Evolutionary conservation across 2,888 invertebrate genomes (phyloP).

Genomic region (Branchipolynoe longqiensis): DNA sequence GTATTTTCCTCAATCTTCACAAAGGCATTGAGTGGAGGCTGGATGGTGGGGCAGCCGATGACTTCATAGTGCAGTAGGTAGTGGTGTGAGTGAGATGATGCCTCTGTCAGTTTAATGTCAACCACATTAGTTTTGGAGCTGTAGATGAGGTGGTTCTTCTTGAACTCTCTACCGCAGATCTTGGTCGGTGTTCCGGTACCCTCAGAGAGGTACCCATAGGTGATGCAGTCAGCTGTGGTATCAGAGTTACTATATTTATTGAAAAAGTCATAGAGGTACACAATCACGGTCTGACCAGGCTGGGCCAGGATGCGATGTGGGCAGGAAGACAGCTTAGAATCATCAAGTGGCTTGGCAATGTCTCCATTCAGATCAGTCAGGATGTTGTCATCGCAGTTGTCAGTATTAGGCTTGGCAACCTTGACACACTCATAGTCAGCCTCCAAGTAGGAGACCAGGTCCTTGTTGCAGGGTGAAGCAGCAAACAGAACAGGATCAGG

Average conservation of each 20-base stretch:
- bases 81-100: conserved; percentile 2
- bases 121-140: conserved; percentile 23
- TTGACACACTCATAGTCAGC: conserved; percentile 62
- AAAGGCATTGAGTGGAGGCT: conserved; percentile 14
- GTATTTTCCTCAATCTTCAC: neutral
- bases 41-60: conserved; percentile 41
- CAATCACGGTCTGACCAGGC: conserved; percentile 49
- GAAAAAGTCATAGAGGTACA: conserved; percentile 48
- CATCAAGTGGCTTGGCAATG: conserved; percentile 9
- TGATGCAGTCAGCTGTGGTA: neutral
- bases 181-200: neutral
- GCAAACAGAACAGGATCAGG: conserved; percentile 57
- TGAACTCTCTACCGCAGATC: conserved; percentile 32
- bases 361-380: neutral
- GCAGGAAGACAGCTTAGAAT: neutral
- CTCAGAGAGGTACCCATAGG: conserved; percentile 1
- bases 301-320: conserved; percentile 46
- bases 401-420: conserved; percentile 4
- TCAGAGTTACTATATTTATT: too few species aligned
- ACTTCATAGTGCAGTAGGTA: conserved; percentile 36
- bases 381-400: neutral
- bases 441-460: conserved; percentile 65
- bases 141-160: conserved; percentile 44
- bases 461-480: conserved; percentile 60
- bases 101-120: conserved; percentile 15